Evolutionary conservation across 2,888 invertebrate genomes (phyloP).

Genomic region (Pterobdella sp.): DNA sequence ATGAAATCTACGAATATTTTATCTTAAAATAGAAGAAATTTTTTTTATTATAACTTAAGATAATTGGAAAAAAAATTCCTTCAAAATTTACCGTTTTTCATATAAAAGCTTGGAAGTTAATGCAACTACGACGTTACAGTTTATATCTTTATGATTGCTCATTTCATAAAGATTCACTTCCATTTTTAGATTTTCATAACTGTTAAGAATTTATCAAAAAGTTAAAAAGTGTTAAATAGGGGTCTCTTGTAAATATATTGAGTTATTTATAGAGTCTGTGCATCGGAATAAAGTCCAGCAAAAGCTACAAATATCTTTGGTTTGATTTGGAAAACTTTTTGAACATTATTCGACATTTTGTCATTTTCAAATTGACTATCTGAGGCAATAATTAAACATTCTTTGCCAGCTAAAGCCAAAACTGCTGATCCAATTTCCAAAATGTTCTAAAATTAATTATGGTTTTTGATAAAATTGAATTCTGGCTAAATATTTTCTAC

Average conservation of each 20-base stretch:
- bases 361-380: constrained; percentile 26
- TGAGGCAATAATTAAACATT: constrained; percentile 27
- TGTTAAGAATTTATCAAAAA: not conserved
- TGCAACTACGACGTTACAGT: not conserved
- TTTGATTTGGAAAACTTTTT: constrained; percentile 25
- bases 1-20: too few relatives aligned
- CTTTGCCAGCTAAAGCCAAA: constrained; percentile 24
- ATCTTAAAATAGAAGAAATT: too few relatives aligned
- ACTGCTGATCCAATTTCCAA: constrained; percentile 18
- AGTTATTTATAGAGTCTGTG: constrained; percentile 16
- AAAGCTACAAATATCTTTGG: constrained; percentile 22
- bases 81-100: constrained; percentile 11
- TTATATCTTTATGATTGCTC: not conserved
- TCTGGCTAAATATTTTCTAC: too few relatives aligned
- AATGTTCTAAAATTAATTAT: too few relatives aligned
- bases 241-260: not conserved
- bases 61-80: not conserved
- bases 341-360: constrained; percentile 4
- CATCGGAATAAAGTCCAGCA: constrained; percentile 28
- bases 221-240: not conserved
- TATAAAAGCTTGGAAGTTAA: constrained; percentile 15
- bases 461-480: too few relatives aligned
- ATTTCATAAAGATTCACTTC: constrained; percentile 26
- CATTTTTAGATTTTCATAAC: not conserved
- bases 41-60: not conserved